A percentile compares a stretch with the other conserved stretches of the same genome.
Evolutionary conservation across 2,113 vertebrate genomes (phyloP).

Genomic region (Anolis carolinensis): DNA sequence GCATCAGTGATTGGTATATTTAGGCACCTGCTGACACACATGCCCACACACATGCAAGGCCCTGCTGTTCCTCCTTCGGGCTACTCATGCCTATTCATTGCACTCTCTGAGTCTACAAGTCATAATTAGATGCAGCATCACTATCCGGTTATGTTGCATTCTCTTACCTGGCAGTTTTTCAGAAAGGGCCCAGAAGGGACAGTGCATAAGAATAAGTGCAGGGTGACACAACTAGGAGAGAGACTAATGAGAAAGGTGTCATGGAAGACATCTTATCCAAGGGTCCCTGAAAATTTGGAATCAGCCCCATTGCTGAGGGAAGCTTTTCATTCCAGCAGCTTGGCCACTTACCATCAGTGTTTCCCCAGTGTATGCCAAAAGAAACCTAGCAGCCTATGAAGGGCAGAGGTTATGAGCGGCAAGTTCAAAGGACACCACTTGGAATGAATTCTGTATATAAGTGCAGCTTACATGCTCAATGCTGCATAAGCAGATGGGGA

Average conservation of each 20-base stretch:
- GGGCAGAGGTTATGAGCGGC: background rate
- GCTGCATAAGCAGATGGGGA: too few species aligned
- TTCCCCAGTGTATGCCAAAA: too few species aligned
- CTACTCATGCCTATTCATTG: background rate
- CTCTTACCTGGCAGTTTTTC: background rate
- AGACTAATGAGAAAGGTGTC: background rate
- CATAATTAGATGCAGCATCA: background rate
- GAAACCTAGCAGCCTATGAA: background rate
- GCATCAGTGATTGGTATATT: background rate
- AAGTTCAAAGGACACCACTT: background rate
- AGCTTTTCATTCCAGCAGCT: background rate
- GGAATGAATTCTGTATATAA: background rate
- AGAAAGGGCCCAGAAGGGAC: background rate
- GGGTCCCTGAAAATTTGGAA: background rate
- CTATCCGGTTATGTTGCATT: background rate
- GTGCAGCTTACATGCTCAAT: too few species aligned
- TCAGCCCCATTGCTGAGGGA: background rate
- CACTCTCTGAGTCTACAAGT: background rate
- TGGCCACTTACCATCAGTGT: background rate
- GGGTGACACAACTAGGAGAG: background rate
- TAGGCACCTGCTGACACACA: background rate
- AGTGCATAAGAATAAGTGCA: background rate
- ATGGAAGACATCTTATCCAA: background rate
- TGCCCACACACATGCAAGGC: background rate
- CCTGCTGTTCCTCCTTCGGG: background rate